Conservation (phyloP, 2,113 vertebrate species). For the Phylloscopus trochilus region DNA sequence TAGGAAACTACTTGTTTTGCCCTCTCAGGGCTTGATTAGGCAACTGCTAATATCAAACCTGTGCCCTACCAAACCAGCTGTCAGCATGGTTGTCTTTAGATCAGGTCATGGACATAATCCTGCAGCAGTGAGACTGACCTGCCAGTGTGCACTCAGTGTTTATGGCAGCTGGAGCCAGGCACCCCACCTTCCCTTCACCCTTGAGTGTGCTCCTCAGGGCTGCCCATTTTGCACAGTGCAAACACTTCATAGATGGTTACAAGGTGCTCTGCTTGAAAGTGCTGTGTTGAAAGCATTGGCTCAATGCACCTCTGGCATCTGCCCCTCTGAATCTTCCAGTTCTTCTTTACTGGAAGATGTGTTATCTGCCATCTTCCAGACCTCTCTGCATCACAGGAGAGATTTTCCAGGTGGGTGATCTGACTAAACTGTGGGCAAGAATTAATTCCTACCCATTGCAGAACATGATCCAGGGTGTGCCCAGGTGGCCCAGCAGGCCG, state of each 20-base stretch:
- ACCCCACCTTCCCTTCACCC: neutral
- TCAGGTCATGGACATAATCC: neutral
- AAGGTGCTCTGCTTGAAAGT: neutral
- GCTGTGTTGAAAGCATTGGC: neutral
- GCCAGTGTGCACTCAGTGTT: rapidly evolving
- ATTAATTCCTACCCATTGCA: neutral
- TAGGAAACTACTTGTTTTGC: neutral
- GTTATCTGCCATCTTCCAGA: neutral
- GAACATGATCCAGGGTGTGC: neutral
- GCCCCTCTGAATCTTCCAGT: neutral
- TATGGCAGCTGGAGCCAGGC: neutral
- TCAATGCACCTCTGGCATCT: neutral
- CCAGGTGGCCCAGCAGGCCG: neutral
- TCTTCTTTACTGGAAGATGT: neutral
- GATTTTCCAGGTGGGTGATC: neutral
- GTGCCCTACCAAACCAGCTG: neutral
- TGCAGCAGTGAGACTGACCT: neutral
- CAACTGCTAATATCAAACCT: neutral
- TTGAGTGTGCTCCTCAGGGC: neutral
- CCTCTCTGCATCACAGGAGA: neutral
- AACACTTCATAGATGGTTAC: neutral
- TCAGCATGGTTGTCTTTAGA: neutral
- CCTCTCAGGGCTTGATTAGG: neutral
- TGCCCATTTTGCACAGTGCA: neutral
- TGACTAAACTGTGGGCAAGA: neutral